phyloP scores from a whole-genome alignment of 2,888 invertebrate species.

The Taphrorychus bicolor region DNA sequence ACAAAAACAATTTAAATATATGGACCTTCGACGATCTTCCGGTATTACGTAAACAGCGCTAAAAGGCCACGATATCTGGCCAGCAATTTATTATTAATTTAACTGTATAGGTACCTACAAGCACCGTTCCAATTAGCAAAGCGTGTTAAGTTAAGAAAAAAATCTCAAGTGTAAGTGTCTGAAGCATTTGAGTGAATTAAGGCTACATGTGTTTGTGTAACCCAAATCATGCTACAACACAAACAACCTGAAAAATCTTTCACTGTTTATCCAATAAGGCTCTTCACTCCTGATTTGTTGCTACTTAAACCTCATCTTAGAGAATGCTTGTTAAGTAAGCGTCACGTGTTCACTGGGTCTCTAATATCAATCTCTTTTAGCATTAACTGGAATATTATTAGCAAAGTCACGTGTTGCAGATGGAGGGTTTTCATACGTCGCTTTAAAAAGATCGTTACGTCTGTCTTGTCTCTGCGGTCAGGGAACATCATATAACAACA shows the following conservation, averaged over 20 bases:
- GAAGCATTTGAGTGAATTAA: neutral
- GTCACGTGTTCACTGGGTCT: too few relatives aligned
- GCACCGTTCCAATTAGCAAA: neutral
- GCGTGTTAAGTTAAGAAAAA: neutral
- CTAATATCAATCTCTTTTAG: too few relatives aligned
- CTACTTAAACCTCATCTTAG: too few relatives aligned
- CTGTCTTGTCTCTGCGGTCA: conserved; percentile 16
- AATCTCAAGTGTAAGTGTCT: neutral
- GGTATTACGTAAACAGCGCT: neutral
- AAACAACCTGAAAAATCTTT: neutral
- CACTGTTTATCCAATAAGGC: neutral
- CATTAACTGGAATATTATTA: neutral
- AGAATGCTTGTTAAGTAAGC: too few relatives aligned
- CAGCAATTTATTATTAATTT: neutral
- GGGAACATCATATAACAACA: conserved; percentile 19
- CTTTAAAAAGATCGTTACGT: neutral
- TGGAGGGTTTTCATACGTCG: neutral
- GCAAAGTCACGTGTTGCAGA: neutral
- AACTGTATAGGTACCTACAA: neutral
- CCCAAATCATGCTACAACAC: conserved; percentile 19
- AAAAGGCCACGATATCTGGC: neutral
- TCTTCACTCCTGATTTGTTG: neutral
- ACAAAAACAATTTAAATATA: neutral
- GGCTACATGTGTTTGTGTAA: conserved; percentile 13
- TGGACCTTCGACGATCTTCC: neutral